Conservation (phyloP, 2,797 vertebrate species). For the Mastacembelus armatus region DNA sequence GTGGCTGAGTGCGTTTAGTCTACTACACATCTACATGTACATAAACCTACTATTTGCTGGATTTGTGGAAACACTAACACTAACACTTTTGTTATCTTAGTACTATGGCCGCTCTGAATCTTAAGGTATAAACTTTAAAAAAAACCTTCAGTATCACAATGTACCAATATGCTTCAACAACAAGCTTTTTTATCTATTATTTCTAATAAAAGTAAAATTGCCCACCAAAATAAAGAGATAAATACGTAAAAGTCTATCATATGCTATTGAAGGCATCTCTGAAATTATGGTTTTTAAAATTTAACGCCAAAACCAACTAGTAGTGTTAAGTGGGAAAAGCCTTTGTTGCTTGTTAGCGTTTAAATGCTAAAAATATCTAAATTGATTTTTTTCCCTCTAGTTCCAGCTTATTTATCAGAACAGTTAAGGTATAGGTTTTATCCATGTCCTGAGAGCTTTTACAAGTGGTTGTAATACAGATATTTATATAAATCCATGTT, state of each 20-base stretch:
- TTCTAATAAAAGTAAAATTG: neutral
- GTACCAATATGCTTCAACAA: no score
- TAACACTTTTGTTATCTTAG: no score
- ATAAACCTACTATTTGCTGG: no score
- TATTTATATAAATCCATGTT: no score
- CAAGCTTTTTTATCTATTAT: neutral
- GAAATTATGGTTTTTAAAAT: slow-evolving; percentile 9
- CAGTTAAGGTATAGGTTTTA: neutral
- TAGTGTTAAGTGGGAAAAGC: neutral
- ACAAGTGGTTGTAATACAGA: neutral
- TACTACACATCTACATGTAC: no score
- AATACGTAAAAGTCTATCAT: slow-evolving; percentile 1
- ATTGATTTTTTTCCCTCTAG: slow-evolving; percentile 2
- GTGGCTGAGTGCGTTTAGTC: no score
- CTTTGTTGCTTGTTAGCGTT: slow-evolving; percentile 2
- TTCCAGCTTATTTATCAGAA: slow-evolving; percentile 1
- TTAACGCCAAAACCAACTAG: slow-evolving; percentile 1
- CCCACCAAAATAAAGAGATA: neutral
- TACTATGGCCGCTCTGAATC: no score
- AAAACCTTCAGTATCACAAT: no score
- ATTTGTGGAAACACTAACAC: no score
- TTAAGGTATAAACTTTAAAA: no score
- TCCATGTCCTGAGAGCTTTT: neutral
- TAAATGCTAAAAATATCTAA: slow-evolving; percentile 11
- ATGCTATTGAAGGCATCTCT: neutral